Evolutionary conservation across 23 tunicate genomes (phyloP), one percentile per base, ranked within the genome.

Genomic region (Ciona savignyi): DNA sequence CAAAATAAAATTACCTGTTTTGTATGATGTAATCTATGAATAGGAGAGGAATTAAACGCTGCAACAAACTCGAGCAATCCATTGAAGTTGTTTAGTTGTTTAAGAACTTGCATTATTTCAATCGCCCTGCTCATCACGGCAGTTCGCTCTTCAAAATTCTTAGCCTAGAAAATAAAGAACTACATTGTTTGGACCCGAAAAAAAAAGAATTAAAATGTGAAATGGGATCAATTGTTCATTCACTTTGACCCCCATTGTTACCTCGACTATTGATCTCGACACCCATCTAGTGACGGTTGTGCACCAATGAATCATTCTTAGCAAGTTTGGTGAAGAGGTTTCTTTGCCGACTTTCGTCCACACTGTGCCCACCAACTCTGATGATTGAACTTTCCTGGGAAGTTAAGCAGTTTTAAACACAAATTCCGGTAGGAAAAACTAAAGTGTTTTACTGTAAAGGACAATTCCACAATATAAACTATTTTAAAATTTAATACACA

Each of bases 261-360:
- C 94, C 81, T 81, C 86, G 0, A 87, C 78, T 6, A 87, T 81
- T 4, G 89, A 70, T 60, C 71, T 80, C 24, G 80, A 78, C 0
- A 89, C 63, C 96, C 96, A 89, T 70, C 89, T 68, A 3, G 96
- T 78, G 25, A 89, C 75, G 1, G 82, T 89, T 0, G 89, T 89
- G 21, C 88, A 89, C 60, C 81, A 78, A 51, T 83, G 89, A 66
- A 89, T 89, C 89, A 89, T 89, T 27, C 79, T 75, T 21, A 83
- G 62, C 63, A 89, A 65, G 63, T 89, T 89, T 0, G 96, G 96
- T 2, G 96, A 83, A 56, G 69, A 77, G 51, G 71, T 70, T 65
- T 89, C 96, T 48, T 89, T 89, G 1, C 85, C 96, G 23, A 49
- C 79, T 68, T 89, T 89, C 34, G 96, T 89, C 96, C 96, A 89